Evolutionary conservation across 2,797 vertebrate genomes (phyloP).

Genomic region (Bradypodion ventrale): DNA sequence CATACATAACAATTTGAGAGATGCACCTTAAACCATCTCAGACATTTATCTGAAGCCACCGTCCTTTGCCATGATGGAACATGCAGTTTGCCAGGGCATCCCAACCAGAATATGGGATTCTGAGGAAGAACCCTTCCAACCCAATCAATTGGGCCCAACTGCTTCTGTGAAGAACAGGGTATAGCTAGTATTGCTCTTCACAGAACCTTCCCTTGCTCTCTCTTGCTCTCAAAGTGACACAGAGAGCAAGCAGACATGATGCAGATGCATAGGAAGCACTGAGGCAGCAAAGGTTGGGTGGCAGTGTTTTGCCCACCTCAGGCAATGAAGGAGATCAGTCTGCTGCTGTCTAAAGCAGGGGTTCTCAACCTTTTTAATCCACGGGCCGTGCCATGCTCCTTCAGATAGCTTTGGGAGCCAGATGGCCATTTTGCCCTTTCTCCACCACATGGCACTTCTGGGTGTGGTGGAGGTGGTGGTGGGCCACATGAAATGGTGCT

Average conservation of each 20-base stretch:
- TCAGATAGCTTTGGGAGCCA: no score
- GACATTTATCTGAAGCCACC: neutral
- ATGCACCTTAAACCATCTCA: neutral
- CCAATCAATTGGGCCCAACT: neutral
- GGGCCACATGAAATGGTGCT: no score
- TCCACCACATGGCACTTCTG: no score
- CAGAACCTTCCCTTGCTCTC: neutral
- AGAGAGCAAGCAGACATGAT: neutral
- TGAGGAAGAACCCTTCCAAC: neutral
- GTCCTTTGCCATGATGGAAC: neutral
- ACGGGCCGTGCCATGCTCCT: no score
- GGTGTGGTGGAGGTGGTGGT: no score
- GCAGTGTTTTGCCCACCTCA: neutral
- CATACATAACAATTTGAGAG: neutral
- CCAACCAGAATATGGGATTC: neutral
- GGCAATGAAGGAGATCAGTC: neutral
- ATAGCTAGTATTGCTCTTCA: neutral
- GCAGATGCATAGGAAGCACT: neutral
- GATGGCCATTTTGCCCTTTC: no score
- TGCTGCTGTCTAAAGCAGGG: neutral
- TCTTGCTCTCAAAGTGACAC: neutral
- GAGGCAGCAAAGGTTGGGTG: neutral
- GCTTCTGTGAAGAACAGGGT: neutral
- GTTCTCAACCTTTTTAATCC: no score
- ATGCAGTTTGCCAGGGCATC: neutral